These are phyloP conservation scores for Orchesella cincta DNA, from an alignment of 1,140 invertebrate species.

Conservation along the genomic window DNA sequence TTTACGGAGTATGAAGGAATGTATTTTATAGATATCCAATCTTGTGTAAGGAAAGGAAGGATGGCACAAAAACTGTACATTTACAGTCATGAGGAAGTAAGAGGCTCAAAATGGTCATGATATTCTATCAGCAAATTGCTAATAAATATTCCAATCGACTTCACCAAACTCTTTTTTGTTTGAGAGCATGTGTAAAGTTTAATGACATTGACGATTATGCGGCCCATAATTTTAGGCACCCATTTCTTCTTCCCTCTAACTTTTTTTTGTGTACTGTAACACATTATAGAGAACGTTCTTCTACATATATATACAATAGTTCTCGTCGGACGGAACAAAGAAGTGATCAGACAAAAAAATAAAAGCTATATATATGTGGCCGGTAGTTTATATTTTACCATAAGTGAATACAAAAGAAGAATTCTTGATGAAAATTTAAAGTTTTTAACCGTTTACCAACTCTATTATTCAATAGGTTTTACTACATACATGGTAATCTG, in stretches of 20 bases:
- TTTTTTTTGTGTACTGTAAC: too few species aligned
- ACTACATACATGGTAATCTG: neutral
- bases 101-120: neutral
- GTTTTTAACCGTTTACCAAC: neutral
- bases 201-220: slow-evolving; percentile 24
- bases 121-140: slow-evolving; percentile 29
- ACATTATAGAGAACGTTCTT: too few species aligned
- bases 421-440: neutral
- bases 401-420: neutral
- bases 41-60: too few species aligned
- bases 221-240: slow-evolving; percentile 6
- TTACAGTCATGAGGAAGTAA: slow-evolving; percentile 13
- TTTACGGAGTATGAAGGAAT: neutral
- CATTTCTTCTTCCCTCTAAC: neutral
- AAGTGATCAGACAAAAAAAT: neutral
- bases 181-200: slow-evolving; percentile 2
- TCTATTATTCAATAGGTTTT: neutral
- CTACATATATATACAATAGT: too few species aligned
- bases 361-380: too few species aligned
- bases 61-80: neutral
- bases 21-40: neutral
- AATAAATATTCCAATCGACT: slow-evolving; percentile 26
- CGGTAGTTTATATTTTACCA: too few species aligned
- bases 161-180: neutral
- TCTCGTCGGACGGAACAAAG: neutral